Evolutionary conservation across 2,888 invertebrate genomes (phyloP), one percentile per base, ranked within the genome.

Genomic region (Pollenia angustigena): DNA sequence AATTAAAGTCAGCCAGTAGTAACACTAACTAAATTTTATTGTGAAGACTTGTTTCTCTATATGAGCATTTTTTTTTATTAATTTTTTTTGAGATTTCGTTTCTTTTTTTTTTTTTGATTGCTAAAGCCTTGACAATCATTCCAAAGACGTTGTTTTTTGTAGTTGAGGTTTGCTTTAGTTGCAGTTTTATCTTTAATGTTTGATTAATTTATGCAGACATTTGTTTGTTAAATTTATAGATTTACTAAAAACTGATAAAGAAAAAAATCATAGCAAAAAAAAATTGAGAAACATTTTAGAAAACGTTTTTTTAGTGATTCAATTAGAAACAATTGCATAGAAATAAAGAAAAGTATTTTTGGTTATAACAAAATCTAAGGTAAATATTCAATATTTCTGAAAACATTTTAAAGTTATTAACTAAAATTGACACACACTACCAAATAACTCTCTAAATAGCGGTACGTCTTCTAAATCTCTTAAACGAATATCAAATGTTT

Each of bases 191-290:
- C 76, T 84, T 12, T 69, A 68, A 54, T 40, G 18, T 87, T 84
- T 84, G 74, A 74, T 87, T 87, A 78, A 87, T 87, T 87, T 81
- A 81, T 87, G 44, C 87, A 83, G 72, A 72, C 52, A 75, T 79
- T 86, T 86, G 72, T 86, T 80, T 60, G 50, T 71, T 80, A 72
- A 78, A 81, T 87, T 83, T 76, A 76, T 78, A 87, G 78, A 87
- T 81, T 84, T 81, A 54, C 52, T 56, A 74, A 81, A 87, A 87
- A 78, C 42, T 78, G 76, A 84, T 87, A 84, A 81, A n/a, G n/a
- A 69, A 84, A 81, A 69, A 84, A 84, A 81, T 81, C 72, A 58
- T 68, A 79, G 75, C 56, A 62, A 42, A 82, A 69, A 71, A n/a
- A 6, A 44, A 56, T 66, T 18, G 8, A 54, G 18, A 32, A 9